These are phyloP conservation scores for Cheilosia impressa DNA, from an alignment of 2,888 invertebrate species.

Conservation along the genomic window DNA sequence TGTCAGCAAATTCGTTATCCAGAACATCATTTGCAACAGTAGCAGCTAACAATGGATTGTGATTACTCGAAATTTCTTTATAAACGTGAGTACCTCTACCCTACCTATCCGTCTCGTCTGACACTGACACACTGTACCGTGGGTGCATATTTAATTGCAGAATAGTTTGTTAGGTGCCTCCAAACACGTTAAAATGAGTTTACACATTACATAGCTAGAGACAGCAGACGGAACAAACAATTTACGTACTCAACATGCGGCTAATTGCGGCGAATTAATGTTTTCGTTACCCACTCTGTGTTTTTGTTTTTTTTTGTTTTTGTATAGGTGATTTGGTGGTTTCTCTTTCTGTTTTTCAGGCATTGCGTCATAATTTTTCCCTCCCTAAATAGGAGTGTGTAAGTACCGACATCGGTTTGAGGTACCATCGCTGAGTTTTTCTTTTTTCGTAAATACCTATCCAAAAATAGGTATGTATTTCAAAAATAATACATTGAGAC, in stretches of 20 bases:
- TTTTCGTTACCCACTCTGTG: conserved; percentile 15
- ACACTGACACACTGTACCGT: conserved; percentile 36
- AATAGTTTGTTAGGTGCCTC: conserved; percentile 10
- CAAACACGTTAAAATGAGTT: conserved; percentile 25
- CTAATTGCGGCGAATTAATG: conserved; percentile 58
- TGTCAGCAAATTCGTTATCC: conserved; percentile 6
- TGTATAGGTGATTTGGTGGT: conserved; percentile 27
- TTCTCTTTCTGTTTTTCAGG: conserved; percentile 24
- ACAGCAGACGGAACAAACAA: conserved; percentile 32
- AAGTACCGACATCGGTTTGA: background rate
- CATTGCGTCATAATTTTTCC: conserved; percentile 52
- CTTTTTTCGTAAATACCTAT: conserved; percentile 14
- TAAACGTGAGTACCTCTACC: conserved; percentile 62
- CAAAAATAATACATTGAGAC: conserved; percentile 31
- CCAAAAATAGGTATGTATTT: conserved; percentile 44
- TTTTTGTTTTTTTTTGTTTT: conserved; percentile 15
- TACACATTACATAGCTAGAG: conserved; percentile 7
- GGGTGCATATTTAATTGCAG: conserved; percentile 16
- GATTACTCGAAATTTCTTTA: conserved; percentile 74
- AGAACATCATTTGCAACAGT: conserved; percentile 28
- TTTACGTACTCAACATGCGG: conserved; percentile 57
- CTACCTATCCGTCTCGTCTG: conserved; percentile 10
- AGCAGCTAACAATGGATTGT: conserved; percentile 63
- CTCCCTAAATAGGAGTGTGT: background rate
- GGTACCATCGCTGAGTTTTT: conserved; percentile 46